These are phyloP conservation scores for Lophius americanus DNA, from an alignment of 2,797 vertebrate genomes.

Conservation along the genomic window DNA sequence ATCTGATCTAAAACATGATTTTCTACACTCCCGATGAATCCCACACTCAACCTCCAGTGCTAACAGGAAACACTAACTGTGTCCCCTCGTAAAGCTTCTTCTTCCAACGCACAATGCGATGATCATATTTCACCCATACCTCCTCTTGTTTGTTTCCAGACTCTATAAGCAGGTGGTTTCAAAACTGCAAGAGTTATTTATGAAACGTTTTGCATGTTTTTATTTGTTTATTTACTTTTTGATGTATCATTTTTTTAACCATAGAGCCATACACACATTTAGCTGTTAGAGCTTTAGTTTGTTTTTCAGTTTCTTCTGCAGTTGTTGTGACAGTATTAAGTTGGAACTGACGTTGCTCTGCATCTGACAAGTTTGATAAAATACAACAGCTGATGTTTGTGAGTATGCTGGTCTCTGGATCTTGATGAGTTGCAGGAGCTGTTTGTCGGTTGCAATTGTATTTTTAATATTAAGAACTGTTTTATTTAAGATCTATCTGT, in stretches of 20 bases:
- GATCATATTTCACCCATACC: too few relatives aligned
- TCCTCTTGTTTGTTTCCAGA: too few relatives aligned
- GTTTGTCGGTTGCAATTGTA: neutral
- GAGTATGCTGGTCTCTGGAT: too few relatives aligned
- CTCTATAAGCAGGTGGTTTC: neutral
- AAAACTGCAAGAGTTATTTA: slow-evolving; percentile 21
- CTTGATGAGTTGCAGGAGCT: too few relatives aligned
- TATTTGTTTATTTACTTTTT: slow-evolving; percentile 9
- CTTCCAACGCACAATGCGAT: too few relatives aligned
- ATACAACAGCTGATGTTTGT: neutral
- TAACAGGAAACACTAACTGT: neutral
- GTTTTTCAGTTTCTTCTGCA: neutral
- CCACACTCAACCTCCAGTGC: neutral
- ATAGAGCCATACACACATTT: slow-evolving; percentile 25
- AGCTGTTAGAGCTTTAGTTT: slow-evolving; percentile 2
- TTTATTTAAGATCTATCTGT: neutral
- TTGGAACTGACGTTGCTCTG: slow-evolving; percentile 17
- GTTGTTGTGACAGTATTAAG: slow-evolving; percentile 17
- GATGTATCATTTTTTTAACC: slow-evolving; percentile 17
- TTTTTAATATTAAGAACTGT: neutral
- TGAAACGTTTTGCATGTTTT: slow-evolving; percentile 55
- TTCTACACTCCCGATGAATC: neutral
- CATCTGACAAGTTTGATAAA: slow-evolving; percentile 16
- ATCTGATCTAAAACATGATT: too few relatives aligned
- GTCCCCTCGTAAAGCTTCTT: too few relatives aligned